Evolutionary conservation across 2,797 vertebrate genomes (phyloP).

Genomic region (Manis javanica): DNA sequence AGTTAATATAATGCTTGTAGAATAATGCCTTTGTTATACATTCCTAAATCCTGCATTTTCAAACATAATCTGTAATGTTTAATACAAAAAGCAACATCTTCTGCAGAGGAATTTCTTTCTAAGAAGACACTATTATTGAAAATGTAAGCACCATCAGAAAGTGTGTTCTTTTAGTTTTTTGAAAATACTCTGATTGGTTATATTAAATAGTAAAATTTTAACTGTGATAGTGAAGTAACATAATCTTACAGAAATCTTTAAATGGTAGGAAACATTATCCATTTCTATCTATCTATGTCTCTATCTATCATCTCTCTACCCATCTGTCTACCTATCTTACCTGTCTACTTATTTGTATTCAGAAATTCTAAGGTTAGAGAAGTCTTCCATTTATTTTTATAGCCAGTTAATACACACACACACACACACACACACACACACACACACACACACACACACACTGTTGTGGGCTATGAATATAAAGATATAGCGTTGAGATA

Average conservation of each 20-base stretch:
- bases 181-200: not conserved
- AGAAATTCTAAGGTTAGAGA: not conserved
- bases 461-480: not conserved
- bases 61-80: not conserved
- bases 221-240: not conserved
- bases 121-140: not conserved
- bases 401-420: not conserved
- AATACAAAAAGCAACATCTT: not conserved
- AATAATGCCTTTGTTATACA: not conserved
- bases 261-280: not conserved
- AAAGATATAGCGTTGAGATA: not conserved
- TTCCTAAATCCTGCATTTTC: not conserved
- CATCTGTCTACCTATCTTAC: not conserved
- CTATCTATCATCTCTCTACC: not conserved
- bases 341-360: not conserved
- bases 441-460: not conserved
- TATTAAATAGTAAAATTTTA: not conserved
- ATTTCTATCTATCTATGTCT: not conserved
- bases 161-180: not conserved
- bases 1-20: not conserved
- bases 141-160: not conserved
- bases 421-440: not conserved
- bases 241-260: not conserved
- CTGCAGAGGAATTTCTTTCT: not conserved
- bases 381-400: not conserved